Evolutionary conservation across 2,113 vertebrate genomes (phyloP).

Genomic region (Scomber japonicus): DNA sequence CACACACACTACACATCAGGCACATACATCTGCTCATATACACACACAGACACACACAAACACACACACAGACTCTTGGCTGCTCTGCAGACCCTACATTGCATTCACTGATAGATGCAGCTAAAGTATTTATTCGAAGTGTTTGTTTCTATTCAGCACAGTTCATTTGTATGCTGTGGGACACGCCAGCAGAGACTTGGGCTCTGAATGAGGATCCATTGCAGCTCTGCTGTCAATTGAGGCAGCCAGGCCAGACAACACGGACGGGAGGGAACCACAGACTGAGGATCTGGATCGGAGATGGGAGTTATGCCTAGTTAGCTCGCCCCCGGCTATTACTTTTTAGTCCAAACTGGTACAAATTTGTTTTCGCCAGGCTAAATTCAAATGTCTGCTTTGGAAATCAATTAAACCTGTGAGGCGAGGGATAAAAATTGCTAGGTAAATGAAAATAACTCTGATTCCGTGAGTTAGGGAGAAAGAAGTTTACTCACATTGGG

Average conservation of each 20-base stretch:
- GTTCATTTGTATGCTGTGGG: constrained; percentile 84
- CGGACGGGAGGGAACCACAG: constrained; percentile 67
- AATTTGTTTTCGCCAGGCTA: constrained; percentile 39
- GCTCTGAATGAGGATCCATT: constrained; percentile 78
- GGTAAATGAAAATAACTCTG: constrained; percentile 54
- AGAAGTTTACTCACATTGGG: constrained; percentile 29
- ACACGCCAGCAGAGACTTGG: constrained; percentile 69
- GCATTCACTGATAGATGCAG: constrained; percentile 68
- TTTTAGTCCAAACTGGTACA: constrained; percentile 59
- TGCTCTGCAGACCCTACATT: constrained; percentile 9
- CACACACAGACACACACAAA: constrained; percentile 13
- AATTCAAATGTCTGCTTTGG: constrained; percentile 55
- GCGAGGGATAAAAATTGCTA: constrained; percentile 29
- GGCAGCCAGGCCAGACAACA: constrained; percentile 74
- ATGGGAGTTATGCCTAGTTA: constrained; percentile 58
- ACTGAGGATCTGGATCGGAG: constrained; percentile 60
- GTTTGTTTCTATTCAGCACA: constrained; percentile 82
- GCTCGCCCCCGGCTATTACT: constrained; percentile 41
- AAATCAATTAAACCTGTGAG: constrained; percentile 64
- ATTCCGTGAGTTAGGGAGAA: not conserved
- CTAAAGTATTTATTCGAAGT: constrained; percentile 77
- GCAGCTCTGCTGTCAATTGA: constrained; percentile 75
- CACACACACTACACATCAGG: constrained; percentile 15
- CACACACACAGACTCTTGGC: constrained; percentile 51
- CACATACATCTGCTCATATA: constrained; percentile 34